These are phyloP conservation scores for Pungitius pungitius DNA, from an alignment of 2,113 vertebrate species.

Conservation along the genomic window DNA sequence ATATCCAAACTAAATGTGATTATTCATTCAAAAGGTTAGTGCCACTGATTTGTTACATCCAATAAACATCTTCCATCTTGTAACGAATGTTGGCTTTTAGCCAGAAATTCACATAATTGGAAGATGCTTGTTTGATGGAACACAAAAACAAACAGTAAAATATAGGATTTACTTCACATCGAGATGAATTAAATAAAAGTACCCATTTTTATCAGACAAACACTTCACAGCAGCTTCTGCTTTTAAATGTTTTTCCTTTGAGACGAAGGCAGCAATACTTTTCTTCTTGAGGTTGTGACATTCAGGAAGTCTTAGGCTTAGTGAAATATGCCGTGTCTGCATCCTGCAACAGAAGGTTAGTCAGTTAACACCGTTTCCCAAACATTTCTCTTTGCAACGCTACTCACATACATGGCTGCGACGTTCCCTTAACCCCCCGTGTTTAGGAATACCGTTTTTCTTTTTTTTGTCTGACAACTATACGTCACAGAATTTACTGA, in stretches of 20 bases:
- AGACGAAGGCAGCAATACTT: slow-evolving; percentile 18
- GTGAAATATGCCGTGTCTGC: slow-evolving; percentile 87
- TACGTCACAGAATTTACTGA: slow-evolving; percentile 4
- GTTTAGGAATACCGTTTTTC: background rate
- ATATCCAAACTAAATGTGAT: slow-evolving; percentile 12
- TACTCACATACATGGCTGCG: background rate
- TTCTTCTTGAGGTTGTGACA: slow-evolving; percentile 20
- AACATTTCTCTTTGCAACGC: background rate
- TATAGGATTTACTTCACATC: slow-evolving; percentile 1
- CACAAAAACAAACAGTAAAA: background rate
- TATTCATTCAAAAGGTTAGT: slow-evolving; percentile 9
- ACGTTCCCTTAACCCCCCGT: slow-evolving; percentile 1
- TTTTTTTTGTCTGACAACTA: background rate
- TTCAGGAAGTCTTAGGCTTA: slow-evolving; percentile 74
- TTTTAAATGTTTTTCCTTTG: slow-evolving; percentile 13
- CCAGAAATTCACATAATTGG: background rate
- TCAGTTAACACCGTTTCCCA: background rate
- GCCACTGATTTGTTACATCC: background rate
- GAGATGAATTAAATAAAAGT: background rate
- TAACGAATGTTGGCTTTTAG: background rate
- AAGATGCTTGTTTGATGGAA: slow-evolving; percentile 1
- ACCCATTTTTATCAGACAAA: background rate
- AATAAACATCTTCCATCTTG: background rate
- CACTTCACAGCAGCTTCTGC: slow-evolving; percentile 22
- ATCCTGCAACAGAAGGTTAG: slow-evolving; percentile 79